A percentile compares a stretch with the other conserved stretches of the same genome.
phyloP scores from a whole-genome alignment of 2,888 invertebrate species.

The Hypena proboscidalis region DNA sequence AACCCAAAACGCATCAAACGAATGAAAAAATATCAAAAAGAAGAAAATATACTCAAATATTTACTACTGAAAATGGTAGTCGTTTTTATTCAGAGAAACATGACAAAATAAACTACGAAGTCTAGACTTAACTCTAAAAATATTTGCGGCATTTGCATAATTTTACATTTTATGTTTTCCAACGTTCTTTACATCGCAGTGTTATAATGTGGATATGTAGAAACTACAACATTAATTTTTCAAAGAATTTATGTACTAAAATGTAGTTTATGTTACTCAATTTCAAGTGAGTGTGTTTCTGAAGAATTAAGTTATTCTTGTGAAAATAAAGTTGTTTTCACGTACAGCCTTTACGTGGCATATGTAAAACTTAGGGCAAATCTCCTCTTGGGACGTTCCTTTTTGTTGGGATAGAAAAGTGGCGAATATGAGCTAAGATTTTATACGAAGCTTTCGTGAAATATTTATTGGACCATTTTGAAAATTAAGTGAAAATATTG shows the following conservation, averaged over 20 bases:
- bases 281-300: constrained; percentile 16
- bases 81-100: too few relatives aligned
- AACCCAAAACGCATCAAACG: too few relatives aligned
- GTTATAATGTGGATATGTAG: neutral
- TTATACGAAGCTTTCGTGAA: neutral
- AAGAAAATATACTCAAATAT: too few relatives aligned
- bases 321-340: constrained; percentile 18
- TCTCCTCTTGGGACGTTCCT: constrained; percentile 8
- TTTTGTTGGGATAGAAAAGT: constrained; percentile 7
- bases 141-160: neutral
- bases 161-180: neutral
- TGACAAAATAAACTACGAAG: too few relatives aligned
- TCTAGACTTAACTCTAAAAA: too few relatives aligned
- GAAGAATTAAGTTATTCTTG: constrained; percentile 1
- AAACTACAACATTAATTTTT: neutral
- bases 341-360: constrained; percentile 1
- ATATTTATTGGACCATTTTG: too few relatives aligned
- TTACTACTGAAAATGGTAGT: too few relatives aligned
- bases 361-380: constrained; percentile 7
- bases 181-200: neutral
- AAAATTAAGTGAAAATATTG: neutral
- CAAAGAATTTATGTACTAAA: neutral
- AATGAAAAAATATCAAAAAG: too few relatives aligned
- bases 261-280: constrained; percentile 10
- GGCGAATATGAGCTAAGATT: constrained; percentile 1